Percentiles rank a stretch among this genome's conserved stretches.
Evolutionary conservation across 1,140 invertebrate species (phyloP).

Genomic region (Drosophila guanche): DNA sequence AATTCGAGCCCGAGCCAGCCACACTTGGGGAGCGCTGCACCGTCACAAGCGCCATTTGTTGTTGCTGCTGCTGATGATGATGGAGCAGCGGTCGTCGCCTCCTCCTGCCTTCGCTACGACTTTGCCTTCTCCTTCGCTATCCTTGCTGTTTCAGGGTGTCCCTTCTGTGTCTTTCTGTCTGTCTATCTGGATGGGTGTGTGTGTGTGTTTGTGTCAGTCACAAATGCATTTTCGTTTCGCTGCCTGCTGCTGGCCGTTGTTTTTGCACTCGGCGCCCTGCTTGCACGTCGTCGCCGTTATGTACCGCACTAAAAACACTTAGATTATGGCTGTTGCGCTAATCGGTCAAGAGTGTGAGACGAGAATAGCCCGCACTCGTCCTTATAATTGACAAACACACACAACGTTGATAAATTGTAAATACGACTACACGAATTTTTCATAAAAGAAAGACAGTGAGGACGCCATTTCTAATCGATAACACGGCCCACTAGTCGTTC

Average conservation of each 20-base stretch:
- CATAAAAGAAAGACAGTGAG: constrained; percentile 51
- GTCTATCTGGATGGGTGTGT: constrained; percentile 26
- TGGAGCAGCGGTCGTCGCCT: constrained; percentile 20
- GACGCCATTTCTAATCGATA: constrained; percentile 76
- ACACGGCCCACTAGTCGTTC: constrained; percentile 21
- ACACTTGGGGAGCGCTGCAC: constrained; percentile 88
- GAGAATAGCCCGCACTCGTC: constrained; percentile 35
- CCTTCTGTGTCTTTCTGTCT: constrained; percentile 26
- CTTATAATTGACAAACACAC: constrained; percentile 40
- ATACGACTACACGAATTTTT: constrained; percentile 48
- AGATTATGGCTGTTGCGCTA: constrained; percentile 35
- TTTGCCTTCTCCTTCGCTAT: constrained; percentile 32
- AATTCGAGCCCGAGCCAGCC: constrained; percentile 87
- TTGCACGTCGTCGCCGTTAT: constrained; percentile 19
- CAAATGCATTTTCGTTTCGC: constrained; percentile 76
- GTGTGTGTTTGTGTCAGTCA: constrained; percentile 53
- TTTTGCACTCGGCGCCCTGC: constrained; percentile 74
- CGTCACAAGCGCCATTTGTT: constrained; percentile 88
- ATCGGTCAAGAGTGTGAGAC: constrained; percentile 17
- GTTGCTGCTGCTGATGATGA: constrained; percentile 35
- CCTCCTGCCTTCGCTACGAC: constrained; percentile 30
- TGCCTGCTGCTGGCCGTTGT: constrained; percentile 65
- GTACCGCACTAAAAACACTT: constrained; percentile 40
- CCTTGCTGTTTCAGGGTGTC: constrained; percentile 35
- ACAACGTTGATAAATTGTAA: constrained; percentile 54